These are phyloP conservation scores for Todiramphus chloris DNA, from an alignment of 2,113 vertebrate genomes.

Conservation along the genomic window DNA sequence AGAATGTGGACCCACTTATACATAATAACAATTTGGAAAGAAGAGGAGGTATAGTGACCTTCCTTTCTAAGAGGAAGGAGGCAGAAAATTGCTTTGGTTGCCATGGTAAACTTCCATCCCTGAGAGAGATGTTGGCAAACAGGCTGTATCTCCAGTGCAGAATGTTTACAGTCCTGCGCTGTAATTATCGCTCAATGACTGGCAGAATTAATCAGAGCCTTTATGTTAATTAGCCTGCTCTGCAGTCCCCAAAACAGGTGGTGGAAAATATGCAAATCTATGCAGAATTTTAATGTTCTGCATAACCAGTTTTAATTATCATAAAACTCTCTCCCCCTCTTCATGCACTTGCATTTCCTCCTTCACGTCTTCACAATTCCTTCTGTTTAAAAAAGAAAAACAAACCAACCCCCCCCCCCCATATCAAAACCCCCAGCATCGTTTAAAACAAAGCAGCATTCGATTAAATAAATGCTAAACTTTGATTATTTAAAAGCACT, in stretches of 20 bases:
- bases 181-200: conserved; percentile 90
- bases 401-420: not conserved
- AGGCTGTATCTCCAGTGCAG: conserved; percentile 81
- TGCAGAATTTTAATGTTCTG: conserved; percentile 95
- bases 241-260: conserved; percentile 98
- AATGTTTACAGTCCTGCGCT: conserved; percentile 82
- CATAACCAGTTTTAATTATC: conserved; percentile 96
- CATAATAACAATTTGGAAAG: conserved; percentile 68
- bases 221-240: conserved; percentile 97
- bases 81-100: conserved; percentile 81
- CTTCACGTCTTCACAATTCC: conserved; percentile 56
- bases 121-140: conserved; percentile 84
- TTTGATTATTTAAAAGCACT: not conserved
- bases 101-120: conserved; percentile 84
- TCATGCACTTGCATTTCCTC: conserved; percentile 59
- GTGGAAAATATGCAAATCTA: conserved; percentile 98
- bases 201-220: conserved; percentile 96
- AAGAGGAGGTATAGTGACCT: conserved; percentile 75
- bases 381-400: not conserved
- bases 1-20: conserved; percentile 65
- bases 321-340: conserved; percentile 79
- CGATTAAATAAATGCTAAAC: not conserved
- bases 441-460: not conserved
- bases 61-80: conserved; percentile 77
- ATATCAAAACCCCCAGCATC: not conserved